Evolutionary conservation across 2,888 invertebrate species (phyloP), one percentile per base, ranked within the genome.

Genomic region (Cyclophora albipunctata): DNA sequence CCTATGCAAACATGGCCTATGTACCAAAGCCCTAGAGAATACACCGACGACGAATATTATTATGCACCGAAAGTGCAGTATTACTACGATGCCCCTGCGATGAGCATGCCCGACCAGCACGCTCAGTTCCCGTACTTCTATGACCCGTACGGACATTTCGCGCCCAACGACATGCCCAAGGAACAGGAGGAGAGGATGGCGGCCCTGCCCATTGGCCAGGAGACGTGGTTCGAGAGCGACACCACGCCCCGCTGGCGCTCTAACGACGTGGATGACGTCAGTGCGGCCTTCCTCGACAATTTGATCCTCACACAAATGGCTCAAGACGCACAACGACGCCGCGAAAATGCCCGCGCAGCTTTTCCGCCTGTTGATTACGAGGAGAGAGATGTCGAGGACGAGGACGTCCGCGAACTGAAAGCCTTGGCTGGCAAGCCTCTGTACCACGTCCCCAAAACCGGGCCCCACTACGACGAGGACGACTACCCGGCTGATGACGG

Each of bases 211-310:
- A 91, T 92, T 34, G 92, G 92, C n/a, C 92, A 92, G 66, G 92
- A 92, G 70, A 91, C 91, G 7, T 91, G 91, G 85, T 92, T 90
- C 59, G 92, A 92, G 69, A 90, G 87, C 57, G 91, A 91, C 55
- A 67, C 78, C 48, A 69, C 76, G 53, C 81, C 83, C 50, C 81
- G 74, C 57, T 89, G 84, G 84, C 81, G 78, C 50, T 67, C 80
- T 49, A 84, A 75, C 64, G 83, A 84, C 54, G 76, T 81, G 45
- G 89, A 89, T 76, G 87, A 81, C 74, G 90, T 85, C 70, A 92
- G 91, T 71, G 91, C 91, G 49, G 91, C 92, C 46, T 92, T 93
- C 72, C 82, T 93, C 50, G 91, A 92, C 66, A 93, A 93, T 69
- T 79, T 93, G 55, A 92, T 92, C 62, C 85, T 92, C 57, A 90